Evolutionary conservation across 2,797 vertebrate genomes (phyloP).

Genomic region (Xerus rutilus): DNA sequence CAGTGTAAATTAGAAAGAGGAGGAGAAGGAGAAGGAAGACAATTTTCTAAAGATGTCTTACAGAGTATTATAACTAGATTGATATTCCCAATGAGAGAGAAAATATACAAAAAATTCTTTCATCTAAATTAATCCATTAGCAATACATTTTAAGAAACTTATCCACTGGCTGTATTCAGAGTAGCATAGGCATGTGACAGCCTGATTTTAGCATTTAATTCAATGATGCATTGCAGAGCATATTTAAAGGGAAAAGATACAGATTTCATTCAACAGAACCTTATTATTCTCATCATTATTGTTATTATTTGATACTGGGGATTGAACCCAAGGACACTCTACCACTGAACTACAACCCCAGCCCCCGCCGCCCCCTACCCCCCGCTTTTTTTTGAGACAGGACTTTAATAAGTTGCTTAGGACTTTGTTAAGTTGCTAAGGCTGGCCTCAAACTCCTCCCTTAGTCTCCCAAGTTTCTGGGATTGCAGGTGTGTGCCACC

Average conservation of each 20-base stretch:
- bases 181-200: neutral
- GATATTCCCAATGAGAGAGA: neutral
- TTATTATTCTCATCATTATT: no score
- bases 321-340: no score
- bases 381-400: no score
- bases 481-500: no score
- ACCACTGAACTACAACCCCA: no score
- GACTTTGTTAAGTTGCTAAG: no score
- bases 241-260: slow-evolving; percentile 33
- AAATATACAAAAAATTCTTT: slow-evolving; percentile 24
- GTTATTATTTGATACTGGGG: no score
- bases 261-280: neutral
- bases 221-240: neutral
- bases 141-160: slow-evolving; percentile 32
- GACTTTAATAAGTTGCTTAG: no score
- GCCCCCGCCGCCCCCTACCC: no score
- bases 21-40: neutral
- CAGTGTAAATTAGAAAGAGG: neutral
- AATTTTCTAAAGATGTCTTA: slow-evolving; percentile 35
- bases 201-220: slow-evolving; percentile 47
- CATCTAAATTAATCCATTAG: neutral
- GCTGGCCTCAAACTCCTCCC: no score
- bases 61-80: slow-evolving; percentile 36
- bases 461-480: neutral
- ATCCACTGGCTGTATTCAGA: neutral